Conservation (phyloP, 2,888 invertebrate species). For the Selenia dentaria region DNA sequence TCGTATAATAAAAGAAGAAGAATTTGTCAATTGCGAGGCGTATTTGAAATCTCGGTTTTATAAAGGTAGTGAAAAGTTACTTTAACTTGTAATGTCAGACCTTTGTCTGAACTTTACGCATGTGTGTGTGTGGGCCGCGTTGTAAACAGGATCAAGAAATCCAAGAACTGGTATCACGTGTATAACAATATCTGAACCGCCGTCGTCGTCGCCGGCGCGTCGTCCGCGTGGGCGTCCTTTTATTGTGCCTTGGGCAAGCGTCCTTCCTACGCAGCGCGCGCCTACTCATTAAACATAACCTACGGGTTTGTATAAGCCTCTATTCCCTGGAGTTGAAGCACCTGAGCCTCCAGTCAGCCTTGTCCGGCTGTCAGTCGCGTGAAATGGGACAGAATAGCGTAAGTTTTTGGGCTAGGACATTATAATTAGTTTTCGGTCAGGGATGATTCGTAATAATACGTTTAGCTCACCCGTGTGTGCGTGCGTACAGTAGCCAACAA, state of each 20-base stretch:
- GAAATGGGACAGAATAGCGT: no score
- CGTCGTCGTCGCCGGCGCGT: background rate
- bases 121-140: constrained; percentile 3
- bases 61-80: no score
- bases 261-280: constrained; percentile 9
- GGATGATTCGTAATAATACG: no score
- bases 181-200: constrained; percentile 8
- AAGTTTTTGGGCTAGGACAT: no score
- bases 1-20: no score
- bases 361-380: background rate
- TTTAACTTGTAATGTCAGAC: no score
- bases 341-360: constrained; percentile 3
- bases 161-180: constrained; percentile 6
- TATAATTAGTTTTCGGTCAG: no score
- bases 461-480: no score
- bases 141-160: constrained; percentile 6
- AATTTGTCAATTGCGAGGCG: no score
- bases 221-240: constrained; percentile 16
- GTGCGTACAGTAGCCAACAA: no score
- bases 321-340: background rate
- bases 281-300: constrained; percentile 18
- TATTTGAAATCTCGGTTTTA: no score
- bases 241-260: constrained; percentile 18
- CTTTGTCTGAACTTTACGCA: constrained; percentile 17
- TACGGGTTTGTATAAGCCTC: background rate